Base-by-base conservation (phyloP, 2,888 invertebrate species). In the Ennomos quercinarius region DNA sequence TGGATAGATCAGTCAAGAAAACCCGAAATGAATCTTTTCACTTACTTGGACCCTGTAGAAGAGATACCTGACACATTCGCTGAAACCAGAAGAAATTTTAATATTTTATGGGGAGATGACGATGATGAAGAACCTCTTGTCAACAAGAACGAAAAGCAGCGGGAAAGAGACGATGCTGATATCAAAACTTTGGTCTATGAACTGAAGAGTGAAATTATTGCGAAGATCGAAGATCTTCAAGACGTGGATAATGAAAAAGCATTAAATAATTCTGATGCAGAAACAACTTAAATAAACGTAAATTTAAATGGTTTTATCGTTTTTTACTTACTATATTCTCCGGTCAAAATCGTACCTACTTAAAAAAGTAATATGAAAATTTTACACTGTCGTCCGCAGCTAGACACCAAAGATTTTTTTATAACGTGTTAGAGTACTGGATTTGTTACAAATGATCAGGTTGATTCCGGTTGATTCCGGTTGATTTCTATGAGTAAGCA, bases 71-170 rank as follows among this genome's bases (percentile, higher is more conserved):
- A 27, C 27, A 47, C 45, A 52, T 47, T 66, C n/a, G 49, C 66
- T 3, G 52, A 65, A 12, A 63, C 71, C 9, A 58, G 61, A 35
- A 66, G 47, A 5, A 61, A 70, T 52, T 70, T 70, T 3, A 58
- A 65, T n/a, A 34, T 43, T 1, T 35, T 71, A 6, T 69, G 64
- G 70, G 41, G 48, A n/a, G 60, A 72, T 17, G 34, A 61, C 11
- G n/a, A 55, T 10, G 48, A 61, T 12, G 61, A 59, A 1, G 34
- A 51, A n/a, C 10, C 40, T 12, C 27, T 10, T 51, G n/a, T 38
- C 3, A 39, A 57, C n/a, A 48, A 40, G 9, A 44, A 41, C 9
- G 51, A 52, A 41, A 42, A 36, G 39, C n/a, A 39, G 41, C 12
- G 35, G 35, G n/a, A 42, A 43, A 17, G 35, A 57, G 34, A 47